Evolutionary conservation across 2,888 invertebrate genomes (phyloP).

Genomic region (Unio delphinus): DNA sequence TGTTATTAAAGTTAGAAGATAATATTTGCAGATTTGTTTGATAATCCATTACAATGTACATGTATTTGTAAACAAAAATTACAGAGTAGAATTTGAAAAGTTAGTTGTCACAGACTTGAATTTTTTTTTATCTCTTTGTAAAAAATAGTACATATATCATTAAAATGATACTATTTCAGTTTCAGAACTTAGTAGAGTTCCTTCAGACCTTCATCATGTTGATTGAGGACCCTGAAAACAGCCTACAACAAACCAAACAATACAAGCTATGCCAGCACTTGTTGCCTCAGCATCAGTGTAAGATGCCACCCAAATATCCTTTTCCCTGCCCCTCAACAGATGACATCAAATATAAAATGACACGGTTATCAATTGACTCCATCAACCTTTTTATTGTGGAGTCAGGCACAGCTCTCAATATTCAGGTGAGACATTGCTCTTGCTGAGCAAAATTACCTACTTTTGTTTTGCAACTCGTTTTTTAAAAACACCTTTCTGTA

Average conservation of each 20-base stretch:
- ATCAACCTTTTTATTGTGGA: constrained; percentile 93
- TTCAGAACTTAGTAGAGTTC: constrained; percentile 89
- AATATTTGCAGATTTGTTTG: too few species aligned
- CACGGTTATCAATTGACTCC: constrained; percentile 75
- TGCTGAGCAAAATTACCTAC: not conserved
- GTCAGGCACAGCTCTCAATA: constrained; percentile 86
- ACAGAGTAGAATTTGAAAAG: too few species aligned
- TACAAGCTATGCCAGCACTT: constrained; percentile 74
- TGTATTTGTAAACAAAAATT: too few species aligned
- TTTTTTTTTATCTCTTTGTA: not conserved
- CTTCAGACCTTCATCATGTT: constrained; percentile 90
- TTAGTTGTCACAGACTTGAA: too few species aligned
- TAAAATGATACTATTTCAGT: constrained; percentile 52
- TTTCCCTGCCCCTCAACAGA: constrained; percentile 84
- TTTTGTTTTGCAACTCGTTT: not conserved
- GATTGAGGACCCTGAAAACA: constrained; percentile 91
- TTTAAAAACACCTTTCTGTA: too few species aligned
- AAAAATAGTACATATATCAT: constrained; percentile 5
- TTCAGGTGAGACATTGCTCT: constrained; percentile 78
- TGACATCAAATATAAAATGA: constrained; percentile 94
- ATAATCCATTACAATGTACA: too few species aligned
- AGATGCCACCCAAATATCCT: constrained; percentile 72
- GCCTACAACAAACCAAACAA: constrained; percentile 85
- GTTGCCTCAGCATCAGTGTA: constrained; percentile 78
- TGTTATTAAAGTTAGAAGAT: too few species aligned